phyloP scores from a whole-genome alignment of 2,888 invertebrate species.

The Morinoia aosen region DNA sequence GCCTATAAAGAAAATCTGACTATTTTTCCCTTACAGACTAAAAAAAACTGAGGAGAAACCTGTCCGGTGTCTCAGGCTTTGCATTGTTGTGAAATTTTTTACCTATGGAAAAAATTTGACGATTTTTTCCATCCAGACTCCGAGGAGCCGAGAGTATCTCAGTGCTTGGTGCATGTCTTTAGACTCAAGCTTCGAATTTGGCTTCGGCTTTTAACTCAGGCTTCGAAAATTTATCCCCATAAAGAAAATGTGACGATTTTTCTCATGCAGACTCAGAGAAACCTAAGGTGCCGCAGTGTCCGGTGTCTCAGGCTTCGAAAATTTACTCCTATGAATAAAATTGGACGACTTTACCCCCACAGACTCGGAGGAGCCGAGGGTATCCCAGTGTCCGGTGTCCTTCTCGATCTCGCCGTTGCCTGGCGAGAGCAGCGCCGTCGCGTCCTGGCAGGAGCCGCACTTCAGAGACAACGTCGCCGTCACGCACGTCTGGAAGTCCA shows the following conservation, averaged over 20 bases:
- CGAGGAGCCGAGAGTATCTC: conserved; percentile 76
- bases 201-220: conserved; percentile 69
- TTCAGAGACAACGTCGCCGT: conserved; percentile 77
- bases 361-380: conserved; percentile 76
- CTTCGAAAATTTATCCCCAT: too few relatives aligned
- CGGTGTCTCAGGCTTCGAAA: too few relatives aligned
- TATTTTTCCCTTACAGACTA: neutral
- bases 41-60: neutral
- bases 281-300: neutral
- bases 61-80: too few relatives aligned
- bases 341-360: conserved; percentile 63
- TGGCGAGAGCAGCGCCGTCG: conserved; percentile 75
- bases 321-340: too few relatives aligned
- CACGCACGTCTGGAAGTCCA: conserved; percentile 76
- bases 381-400: conserved; percentile 77
- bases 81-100: too few relatives aligned
- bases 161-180: conserved; percentile 78
- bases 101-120: too few relatives aligned
- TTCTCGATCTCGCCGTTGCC: conserved; percentile 76
- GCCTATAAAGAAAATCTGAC: too few relatives aligned
- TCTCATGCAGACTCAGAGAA: neutral
- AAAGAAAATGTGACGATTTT: too few relatives aligned
- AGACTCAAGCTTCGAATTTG: too few relatives aligned
- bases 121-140: conserved; percentile 71
- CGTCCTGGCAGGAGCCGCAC: conserved; percentile 79